Base-by-base conservation (phyloP, 2,797 vertebrate genomes). In the Darevskia nairensis region DNA sequence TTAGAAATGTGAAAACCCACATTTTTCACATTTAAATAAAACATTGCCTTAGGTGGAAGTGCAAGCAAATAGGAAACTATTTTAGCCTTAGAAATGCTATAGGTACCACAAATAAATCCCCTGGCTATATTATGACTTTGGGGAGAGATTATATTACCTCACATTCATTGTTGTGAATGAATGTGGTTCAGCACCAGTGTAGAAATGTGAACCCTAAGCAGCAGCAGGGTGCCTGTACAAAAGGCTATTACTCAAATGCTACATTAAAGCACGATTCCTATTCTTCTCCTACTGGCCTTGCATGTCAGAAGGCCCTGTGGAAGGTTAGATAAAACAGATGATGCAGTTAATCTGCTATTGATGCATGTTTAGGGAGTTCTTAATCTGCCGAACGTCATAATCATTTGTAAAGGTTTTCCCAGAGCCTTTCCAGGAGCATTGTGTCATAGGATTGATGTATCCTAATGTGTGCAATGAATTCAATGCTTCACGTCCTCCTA, bases 311-410 rank as follows among this genome's bases (percentile, higher is more conserved):
- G 88, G 19, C 77, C 87, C 92, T 93, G 83, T 92, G 86, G 91
- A 87, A 80, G 86, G 35, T 77, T 75, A 91, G 88, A 92, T 93
- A 94, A 94, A 92, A 10, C 10, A 90, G 61, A 90, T 93, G 89
- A 92, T 92, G 89, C 79, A 85, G 90, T 90, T 92, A 94, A 85
- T 90, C 82, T 86, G 13, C 74, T 93, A 90, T 93, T 87, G 91
- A 83, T 5, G 1, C 84, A 79, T 91, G 88, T 85, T 95, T 93
- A 94, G 5, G 80, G 80, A 86, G 84, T 80, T 89, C 88, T 95
- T 95, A 94, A 95, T 94, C 93, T 95, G 86, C 89, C 89, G 88
- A 91, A 94, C 92, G 92, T 89, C 88, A 44, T 94, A 94, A 95
- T 94, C 1, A 0, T 95, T 93, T 92, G 90, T 90, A 93, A 92